A percentile compares a stretch with the other conserved stretches of the same genome.
These are phyloP conservation scores for Silurus glanis DNA, from an alignment of 2,113 vertebrate species.

Conservation along the genomic window DNA sequence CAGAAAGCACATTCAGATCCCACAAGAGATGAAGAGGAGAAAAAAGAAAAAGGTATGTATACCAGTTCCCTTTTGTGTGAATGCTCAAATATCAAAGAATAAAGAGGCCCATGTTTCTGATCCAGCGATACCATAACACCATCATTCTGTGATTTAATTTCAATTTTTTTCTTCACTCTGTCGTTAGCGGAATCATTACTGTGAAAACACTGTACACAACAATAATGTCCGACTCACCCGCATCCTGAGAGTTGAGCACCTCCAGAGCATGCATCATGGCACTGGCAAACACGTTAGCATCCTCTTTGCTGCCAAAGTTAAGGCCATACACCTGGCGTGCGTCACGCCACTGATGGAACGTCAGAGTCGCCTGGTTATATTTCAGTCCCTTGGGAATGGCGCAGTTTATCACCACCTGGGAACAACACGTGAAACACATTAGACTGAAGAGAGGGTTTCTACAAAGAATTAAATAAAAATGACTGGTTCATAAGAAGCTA, in stretches of 20 bases:
- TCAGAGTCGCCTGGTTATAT: slow-evolving; percentile 98
- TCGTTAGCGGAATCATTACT: background rate
- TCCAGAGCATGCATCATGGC: slow-evolving; percentile 99
- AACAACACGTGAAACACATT: background rate
- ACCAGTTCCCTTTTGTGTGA: background rate
- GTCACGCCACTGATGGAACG: slow-evolving; percentile 98
- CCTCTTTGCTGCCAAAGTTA: slow-evolving; percentile 99
- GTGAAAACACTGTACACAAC: background rate
- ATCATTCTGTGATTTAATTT: background rate
- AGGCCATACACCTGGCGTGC: slow-evolving; percentile 96
- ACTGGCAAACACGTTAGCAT: slow-evolving; percentile 98
- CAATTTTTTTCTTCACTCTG: background rate
- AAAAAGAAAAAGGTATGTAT: background rate
- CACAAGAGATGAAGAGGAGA: background rate
- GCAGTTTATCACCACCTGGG: slow-evolving; percentile 98
- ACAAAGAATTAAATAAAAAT: no score
- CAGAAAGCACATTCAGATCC: slow-evolving; percentile 14
- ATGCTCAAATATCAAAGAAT: background rate
- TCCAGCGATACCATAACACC: background rate
- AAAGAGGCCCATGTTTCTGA: background rate
- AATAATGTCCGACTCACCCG: slow-evolving; percentile 72
- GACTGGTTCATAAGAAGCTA: background rate
- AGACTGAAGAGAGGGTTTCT: background rate
- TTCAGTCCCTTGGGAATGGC: slow-evolving; percentile 99
- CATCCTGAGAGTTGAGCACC: slow-evolving; percentile 96